Percentiles rank a stretch among this genome's conserved stretches.
These are phyloP conservation scores for Leptopilina boulardi DNA, from an alignment of 1,140 invertebrate species.

Conservation along the genomic window DNA sequence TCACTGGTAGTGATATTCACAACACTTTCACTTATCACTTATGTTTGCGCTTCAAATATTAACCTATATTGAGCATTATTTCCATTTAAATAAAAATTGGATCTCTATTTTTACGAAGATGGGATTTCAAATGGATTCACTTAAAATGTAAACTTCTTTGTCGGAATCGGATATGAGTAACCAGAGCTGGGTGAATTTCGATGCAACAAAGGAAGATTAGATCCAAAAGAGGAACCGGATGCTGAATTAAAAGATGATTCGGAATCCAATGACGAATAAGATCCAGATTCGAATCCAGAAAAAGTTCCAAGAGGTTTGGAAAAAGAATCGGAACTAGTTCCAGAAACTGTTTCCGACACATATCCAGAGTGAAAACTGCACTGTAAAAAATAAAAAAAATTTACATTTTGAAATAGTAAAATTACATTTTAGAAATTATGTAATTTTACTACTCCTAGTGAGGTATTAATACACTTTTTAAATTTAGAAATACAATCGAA, in stretches of 20 bases:
- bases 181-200: conserved; percentile 4
- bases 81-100: too few species aligned
- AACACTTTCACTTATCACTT: too few species aligned
- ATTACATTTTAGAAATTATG: too few species aligned
- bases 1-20: too few species aligned
- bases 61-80: too few species aligned
- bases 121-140: too few species aligned
- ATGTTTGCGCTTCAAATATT: too few species aligned
- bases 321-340: conserved; percentile 23
- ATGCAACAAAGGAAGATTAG: neutral
- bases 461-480: too few species aligned
- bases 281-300: conserved; percentile 1
- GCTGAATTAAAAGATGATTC: neutral
- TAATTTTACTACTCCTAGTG: too few species aligned
- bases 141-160: neutral
- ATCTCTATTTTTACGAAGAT: neutral
- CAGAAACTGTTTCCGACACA: neutral
- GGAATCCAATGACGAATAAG: neutral
- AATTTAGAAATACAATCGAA: too few species aligned
- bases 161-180: conserved; percentile 38
- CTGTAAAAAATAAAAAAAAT: too few species aligned
- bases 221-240: neutral
- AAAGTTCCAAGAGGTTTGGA: neutral
- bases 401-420: too few species aligned
- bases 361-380: neutral